Evolutionary conservation across 2,888 invertebrate species (phyloP).

Genomic region (Morpho deidamia): DNA sequence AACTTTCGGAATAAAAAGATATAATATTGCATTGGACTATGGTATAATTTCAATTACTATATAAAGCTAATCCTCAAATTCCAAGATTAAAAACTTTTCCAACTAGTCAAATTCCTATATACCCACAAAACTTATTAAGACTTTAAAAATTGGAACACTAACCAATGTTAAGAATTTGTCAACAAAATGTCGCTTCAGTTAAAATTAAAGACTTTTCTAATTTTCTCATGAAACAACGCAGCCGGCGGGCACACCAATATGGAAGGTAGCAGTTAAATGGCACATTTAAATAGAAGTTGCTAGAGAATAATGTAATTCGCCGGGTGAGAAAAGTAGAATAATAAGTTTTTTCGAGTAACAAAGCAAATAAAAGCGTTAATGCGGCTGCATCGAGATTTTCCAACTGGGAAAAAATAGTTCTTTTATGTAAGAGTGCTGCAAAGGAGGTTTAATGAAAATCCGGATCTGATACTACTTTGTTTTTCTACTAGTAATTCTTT

Average conservation of each 20-base stretch:
- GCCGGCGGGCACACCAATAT: constrained; percentile 21
- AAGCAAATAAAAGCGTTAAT: constrained; percentile 71
- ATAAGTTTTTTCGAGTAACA: constrained; percentile 69
- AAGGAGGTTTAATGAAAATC: constrained; percentile 72
- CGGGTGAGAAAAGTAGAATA: constrained; percentile 65
- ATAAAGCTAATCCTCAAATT: no score
- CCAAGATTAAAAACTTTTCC: no score
- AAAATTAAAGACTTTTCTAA: constrained; percentile 2
- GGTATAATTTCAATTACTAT: no score
- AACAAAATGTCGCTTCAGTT: constrained; percentile 7
- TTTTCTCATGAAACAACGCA: constrained; percentile 15
- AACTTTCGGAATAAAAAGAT: no score
- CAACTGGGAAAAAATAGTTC: constrained; percentile 66
- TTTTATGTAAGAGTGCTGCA: constrained; percentile 63
- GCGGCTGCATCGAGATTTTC: constrained; percentile 73
- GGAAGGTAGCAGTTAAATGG: constrained; percentile 32
- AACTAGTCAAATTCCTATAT: no score
- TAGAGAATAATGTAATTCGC: constrained; percentile 65
- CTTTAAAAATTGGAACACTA: no score
- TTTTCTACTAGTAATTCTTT: constrained; percentile 22
- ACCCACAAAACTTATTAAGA: no score
- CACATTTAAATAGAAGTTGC: constrained; percentile 51
- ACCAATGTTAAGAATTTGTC: neutral
- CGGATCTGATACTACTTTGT: constrained; percentile 36
- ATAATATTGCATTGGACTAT: no score